Base-by-base conservation (phyloP, 2,888 invertebrate species). In the Psylliodes chrysocephalus region DNA sequence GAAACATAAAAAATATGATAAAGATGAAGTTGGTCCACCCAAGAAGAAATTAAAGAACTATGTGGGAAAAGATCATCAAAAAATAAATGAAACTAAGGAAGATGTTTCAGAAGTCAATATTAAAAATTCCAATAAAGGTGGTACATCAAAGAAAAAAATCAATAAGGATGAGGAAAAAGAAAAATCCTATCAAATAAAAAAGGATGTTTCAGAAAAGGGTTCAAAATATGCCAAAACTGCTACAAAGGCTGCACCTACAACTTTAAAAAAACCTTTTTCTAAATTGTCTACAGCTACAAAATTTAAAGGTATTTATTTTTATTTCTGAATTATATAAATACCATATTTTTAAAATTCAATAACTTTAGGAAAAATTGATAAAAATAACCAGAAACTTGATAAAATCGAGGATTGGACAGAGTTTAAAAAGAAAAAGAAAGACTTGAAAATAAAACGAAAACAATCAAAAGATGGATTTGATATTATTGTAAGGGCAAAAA, bases 371-470 rank as follows among this genome's bases (percentile, higher is more conserved):
- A 69, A 70, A 25, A 47, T 28, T 47, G 59, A 63, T 42, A 61
- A 46, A 46, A 49, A 59, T 25, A 60, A 49, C 35, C 42, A 55
- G 38, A 57, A 62, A 25, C 47, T 42, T 1, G 73, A 75, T 55
- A 74, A 74, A 60, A 54, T 88, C 59, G 87, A 88, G 0, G 87
- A 90, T 76, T 93, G 93, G 93, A 84, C 85, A 8, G 88, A 90
- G 77, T 88, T 90, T 79, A 93, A 91, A 75, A 88, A 91, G 74
- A 87, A 92, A 64, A 91, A 90, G 75, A 92, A 92, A 73, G 87
- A 90, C 67, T 80, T 93, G 1, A 87, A 88, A 66, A 75, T 88
- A 15, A 86, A 91, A 52, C 85, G 90, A 17, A 90, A 88, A 77
- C 87, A 89, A 19, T 86, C 86, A 69, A 83, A 85, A 1, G 71